A percentile compares a stretch with the other conserved stretches of the same genome.
Conservation (phyloP, 2,113 vertebrate genomes). For the Zeus faber region DNA sequence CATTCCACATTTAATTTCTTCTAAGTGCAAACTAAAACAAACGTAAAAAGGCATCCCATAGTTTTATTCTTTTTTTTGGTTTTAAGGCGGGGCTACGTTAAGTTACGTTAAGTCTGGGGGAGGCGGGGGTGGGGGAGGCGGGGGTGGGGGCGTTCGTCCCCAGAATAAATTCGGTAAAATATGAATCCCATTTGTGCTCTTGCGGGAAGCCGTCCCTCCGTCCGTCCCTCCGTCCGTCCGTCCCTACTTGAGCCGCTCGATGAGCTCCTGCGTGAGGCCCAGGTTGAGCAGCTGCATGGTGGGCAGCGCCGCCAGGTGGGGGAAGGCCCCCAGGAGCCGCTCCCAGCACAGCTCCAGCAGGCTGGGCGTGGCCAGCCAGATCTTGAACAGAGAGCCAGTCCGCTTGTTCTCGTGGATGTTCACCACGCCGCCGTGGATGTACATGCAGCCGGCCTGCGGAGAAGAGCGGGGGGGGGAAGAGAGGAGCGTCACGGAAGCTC, state of each 20-base stretch:
- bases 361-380: slow-evolving; percentile 94
- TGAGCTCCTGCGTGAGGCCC: slow-evolving; percentile 93
- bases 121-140: slow-evolving; percentile 27
- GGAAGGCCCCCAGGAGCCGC: slow-evolving; percentile 85
- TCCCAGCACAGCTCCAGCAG: slow-evolving; percentile 98
- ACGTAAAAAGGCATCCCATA: slow-evolving; percentile 63
- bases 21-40: slow-evolving; percentile 38
- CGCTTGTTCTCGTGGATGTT: slow-evolving; percentile 96
- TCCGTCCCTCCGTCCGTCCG: slow-evolving; percentile 18
- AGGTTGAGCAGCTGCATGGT: slow-evolving; percentile 89
- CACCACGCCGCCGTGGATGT: slow-evolving; percentile 95
- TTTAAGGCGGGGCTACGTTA: slow-evolving; percentile 75
- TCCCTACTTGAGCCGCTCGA: slow-evolving; percentile 90
- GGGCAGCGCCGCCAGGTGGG: slow-evolving; percentile 83
- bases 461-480: background rate
- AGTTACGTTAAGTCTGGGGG: no score
- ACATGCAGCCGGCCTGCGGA: slow-evolving; percentile 94
- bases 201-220: slow-evolving; percentile 14
- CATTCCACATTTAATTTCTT: slow-evolving; percentile 39
- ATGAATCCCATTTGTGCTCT: slow-evolving; percentile 42
- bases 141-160: slow-evolving; percentile 21
- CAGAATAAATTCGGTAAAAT: slow-evolving; percentile 15
- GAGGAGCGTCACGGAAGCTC: no score
- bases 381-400: slow-evolving; percentile 96
- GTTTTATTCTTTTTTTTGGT: slow-evolving; percentile 64